Conservation (phyloP, 2,888 invertebrate genomes). For the Drosophila peninsularis region DNA sequence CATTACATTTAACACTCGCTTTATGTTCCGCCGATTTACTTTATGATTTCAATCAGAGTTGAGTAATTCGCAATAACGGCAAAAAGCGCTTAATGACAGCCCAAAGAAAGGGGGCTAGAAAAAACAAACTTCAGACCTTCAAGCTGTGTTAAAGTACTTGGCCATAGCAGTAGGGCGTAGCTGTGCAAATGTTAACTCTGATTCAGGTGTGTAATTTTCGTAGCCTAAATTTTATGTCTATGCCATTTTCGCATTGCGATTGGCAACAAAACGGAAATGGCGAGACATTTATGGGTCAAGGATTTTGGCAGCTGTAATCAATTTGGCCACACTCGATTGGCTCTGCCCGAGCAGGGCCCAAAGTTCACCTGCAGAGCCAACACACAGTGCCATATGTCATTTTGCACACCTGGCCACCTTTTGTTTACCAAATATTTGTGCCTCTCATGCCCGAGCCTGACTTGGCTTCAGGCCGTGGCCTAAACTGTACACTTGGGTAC, state of each 20-base stretch:
- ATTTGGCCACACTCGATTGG: constrained; percentile 72
- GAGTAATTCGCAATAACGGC: constrained; percentile 21
- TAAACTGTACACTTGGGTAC: neutral
- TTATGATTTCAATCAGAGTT: neutral
- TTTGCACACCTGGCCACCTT: constrained; percentile 62
- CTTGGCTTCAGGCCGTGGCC: neutral
- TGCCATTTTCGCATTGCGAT: constrained; percentile 43
- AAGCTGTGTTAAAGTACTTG: constrained; percentile 48
- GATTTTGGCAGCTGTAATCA: constrained; percentile 55
- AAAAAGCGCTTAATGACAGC: constrained; percentile 25
- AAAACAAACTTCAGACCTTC: constrained; percentile 49
- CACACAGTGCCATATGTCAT: constrained; percentile 13
- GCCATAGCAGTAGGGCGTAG: constrained; percentile 27
- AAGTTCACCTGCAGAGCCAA: constrained; percentile 38
- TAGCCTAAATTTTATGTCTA: constrained; percentile 31
- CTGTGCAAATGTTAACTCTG: constrained; percentile 16
- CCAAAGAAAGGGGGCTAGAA: constrained; percentile 1
- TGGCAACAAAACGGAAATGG: constrained; percentile 69
- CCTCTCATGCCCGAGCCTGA: neutral
- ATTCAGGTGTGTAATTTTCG: constrained; percentile 45
- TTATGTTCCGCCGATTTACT: neutral
- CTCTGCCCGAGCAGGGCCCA: constrained; percentile 41
- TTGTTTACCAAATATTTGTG: constrained; percentile 3
- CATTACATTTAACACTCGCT: neutral
- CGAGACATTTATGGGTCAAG: constrained; percentile 60